These are phyloP conservation scores for Amblyornis subalaris DNA, from an alignment of 2,113 vertebrate species.

Conservation along the genomic window DNA sequence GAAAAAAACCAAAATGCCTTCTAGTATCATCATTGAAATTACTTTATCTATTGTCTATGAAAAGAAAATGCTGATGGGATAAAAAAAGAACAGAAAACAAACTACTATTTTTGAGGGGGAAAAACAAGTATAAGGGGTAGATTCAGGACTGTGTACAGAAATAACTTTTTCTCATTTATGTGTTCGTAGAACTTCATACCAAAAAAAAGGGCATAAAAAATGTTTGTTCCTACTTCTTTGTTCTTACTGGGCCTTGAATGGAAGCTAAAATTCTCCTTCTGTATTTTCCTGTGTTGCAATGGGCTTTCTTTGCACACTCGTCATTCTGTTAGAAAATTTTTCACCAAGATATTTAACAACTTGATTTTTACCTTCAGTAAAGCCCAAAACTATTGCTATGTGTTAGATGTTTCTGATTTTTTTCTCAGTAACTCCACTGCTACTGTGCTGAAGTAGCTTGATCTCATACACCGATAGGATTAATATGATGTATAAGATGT, in stretches of 20 bases:
- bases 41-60: background rate
- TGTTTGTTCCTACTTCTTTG: background rate
- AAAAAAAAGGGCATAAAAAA: background rate
- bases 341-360: background rate
- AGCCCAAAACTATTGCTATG: background rate
- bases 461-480: background rate
- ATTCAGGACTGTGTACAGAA: background rate
- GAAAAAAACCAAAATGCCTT: background rate
- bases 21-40: background rate
- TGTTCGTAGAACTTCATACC: background rate
- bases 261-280: background rate
- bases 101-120: background rate
- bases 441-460: background rate
- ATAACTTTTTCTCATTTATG: background rate
- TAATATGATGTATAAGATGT: background rate
- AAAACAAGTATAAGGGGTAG: fast-evolving
- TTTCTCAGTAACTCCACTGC: background rate
- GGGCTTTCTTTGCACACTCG: background rate
- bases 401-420: background rate
- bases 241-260: background rate
- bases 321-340: background rate
- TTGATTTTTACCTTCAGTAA: background rate
- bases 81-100: background rate
- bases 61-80: background rate
- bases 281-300: background rate